Conservation (phyloP, 2,888 invertebrate species). For the Saturnia japonica region DNA sequence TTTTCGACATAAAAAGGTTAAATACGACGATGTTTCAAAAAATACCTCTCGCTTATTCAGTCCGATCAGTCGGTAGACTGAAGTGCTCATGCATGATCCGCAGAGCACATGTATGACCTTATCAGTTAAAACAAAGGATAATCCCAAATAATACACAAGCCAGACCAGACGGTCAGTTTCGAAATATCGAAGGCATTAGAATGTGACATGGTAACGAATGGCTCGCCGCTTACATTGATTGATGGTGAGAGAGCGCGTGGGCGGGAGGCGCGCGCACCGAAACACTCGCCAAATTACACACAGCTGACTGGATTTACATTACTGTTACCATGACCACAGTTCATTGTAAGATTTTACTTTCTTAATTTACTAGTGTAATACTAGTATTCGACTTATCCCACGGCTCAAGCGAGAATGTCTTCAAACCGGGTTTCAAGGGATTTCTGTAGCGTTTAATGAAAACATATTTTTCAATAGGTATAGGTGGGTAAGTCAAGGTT, state of each 20-base stretch:
- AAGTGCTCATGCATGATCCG: background rate
- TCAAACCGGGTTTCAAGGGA: too few species aligned
- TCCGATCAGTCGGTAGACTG: background rate
- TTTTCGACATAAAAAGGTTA: background rate
- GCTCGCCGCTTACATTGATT: constrained; percentile 59
- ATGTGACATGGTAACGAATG: constrained; percentile 69
- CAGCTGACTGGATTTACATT: constrained; percentile 21
- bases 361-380: background rate
- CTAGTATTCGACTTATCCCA: too few species aligned
- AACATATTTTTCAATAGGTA: too few species aligned
- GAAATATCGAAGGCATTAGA: constrained; percentile 69
- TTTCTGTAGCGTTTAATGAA: too few species aligned
- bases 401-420: too few species aligned
- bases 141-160: constrained; percentile 35
- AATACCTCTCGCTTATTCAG: too few species aligned
- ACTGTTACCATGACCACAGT: constrained; percentile 18
- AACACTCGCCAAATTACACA: constrained; percentile 67
- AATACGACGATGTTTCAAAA: background rate
- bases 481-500: too few species aligned
- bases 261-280: constrained; percentile 62
- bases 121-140: constrained; percentile 37
- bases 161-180: constrained; percentile 59
- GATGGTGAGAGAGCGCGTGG: constrained; percentile 61
- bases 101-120: constrained; percentile 6
- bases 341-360: background rate